Evolutionary conservation across 1,140 invertebrate genomes (phyloP).

Genomic region (Aphelenchoides fujianensis): DNA sequence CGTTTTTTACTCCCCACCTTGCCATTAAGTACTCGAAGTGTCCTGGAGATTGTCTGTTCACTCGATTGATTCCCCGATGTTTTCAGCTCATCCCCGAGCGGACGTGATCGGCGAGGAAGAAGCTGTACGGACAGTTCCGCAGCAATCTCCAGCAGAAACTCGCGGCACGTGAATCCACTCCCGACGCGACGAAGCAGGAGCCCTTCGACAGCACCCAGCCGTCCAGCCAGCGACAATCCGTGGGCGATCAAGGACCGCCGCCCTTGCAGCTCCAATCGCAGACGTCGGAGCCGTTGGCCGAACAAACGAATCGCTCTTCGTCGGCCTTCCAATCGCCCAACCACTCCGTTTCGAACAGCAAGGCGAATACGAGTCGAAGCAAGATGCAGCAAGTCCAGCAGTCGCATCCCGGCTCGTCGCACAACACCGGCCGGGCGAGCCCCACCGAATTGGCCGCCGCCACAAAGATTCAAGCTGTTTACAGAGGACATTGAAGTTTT

Average conservation of each 20-base stretch:
- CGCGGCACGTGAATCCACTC: neutral
- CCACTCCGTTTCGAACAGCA: neutral
- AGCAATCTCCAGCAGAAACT: slow-evolving; percentile 41
- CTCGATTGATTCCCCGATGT: no score
- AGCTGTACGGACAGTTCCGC: slow-evolving; percentile 38
- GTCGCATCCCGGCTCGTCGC: slow-evolving; percentile 13
- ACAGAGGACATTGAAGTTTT: slow-evolving; percentile 54
- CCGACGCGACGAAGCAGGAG: slow-evolving; percentile 7
- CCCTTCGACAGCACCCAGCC: neutral
- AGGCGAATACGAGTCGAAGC: slow-evolving; percentile 13
- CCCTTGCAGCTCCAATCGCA: slow-evolving; percentile 9
- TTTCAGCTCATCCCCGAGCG: slow-evolving; percentile 39
- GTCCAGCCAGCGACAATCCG: slow-evolving; percentile 6
- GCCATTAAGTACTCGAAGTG: no score
- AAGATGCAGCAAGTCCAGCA: slow-evolving; percentile 14
- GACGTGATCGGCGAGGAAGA: slow-evolving; percentile 35
- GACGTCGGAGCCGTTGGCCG: neutral
- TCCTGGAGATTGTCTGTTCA: neutral
- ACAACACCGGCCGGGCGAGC: slow-evolving; percentile 26
- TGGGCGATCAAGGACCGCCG: neutral
- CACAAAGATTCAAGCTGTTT: slow-evolving; percentile 61
- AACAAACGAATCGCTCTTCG: neutral
- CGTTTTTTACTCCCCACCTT: no score
- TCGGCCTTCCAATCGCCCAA: slow-evolving; percentile 6
- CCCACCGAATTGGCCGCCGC: slow-evolving; percentile 53